A percentile compares a stretch with the other conserved stretches of the same genome.
These are phyloP conservation scores for Thyatira batis DNA, from an alignment of 2,888 invertebrate species.

Conservation along the genomic window DNA sequence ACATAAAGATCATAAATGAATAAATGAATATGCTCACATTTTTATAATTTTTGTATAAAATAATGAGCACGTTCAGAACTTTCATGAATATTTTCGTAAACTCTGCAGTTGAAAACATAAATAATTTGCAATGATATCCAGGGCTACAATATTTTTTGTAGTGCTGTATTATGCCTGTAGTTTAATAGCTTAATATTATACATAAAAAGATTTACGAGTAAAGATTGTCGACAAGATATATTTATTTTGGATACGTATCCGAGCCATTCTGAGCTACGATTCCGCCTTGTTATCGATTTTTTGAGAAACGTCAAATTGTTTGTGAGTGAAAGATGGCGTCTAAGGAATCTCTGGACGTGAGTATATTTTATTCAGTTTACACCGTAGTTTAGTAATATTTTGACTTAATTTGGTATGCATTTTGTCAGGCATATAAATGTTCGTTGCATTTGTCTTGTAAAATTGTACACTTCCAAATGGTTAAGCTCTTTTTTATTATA, in stretches of 20 bases:
- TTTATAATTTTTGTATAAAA: too few species aligned
- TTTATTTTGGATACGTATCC: constrained; percentile 33
- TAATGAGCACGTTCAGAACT: too few species aligned
- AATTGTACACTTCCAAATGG: constrained; percentile 3
- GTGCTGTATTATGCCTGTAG: too few species aligned
- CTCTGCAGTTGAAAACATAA: too few species aligned
- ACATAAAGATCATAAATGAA: too few species aligned
- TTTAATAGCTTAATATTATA: too few species aligned
- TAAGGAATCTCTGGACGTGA: constrained; percentile 79
- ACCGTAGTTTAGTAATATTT: constrained; percentile 18
- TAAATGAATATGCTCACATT: too few species aligned
- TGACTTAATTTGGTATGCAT: constrained; percentile 4
- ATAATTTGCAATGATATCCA: too few species aligned
- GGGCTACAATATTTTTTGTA: too few species aligned
- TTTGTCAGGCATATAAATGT: constrained; percentile 8
- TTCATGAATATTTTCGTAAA: too few species aligned
- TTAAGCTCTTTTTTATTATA: constrained; percentile 18
- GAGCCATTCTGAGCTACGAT: constrained; percentile 33
- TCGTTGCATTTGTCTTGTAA: neutral
- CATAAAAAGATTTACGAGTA: too few species aligned
- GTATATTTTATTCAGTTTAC: constrained; percentile 51
- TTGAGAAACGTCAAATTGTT: constrained; percentile 66
- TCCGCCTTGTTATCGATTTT: constrained; percentile 61
- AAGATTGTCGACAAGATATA: constrained; percentile 6
- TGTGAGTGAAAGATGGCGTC: constrained; percentile 81